Evolutionary conservation across 2,888 invertebrate species (phyloP).

Genomic region (Sesia apiformis): DNA sequence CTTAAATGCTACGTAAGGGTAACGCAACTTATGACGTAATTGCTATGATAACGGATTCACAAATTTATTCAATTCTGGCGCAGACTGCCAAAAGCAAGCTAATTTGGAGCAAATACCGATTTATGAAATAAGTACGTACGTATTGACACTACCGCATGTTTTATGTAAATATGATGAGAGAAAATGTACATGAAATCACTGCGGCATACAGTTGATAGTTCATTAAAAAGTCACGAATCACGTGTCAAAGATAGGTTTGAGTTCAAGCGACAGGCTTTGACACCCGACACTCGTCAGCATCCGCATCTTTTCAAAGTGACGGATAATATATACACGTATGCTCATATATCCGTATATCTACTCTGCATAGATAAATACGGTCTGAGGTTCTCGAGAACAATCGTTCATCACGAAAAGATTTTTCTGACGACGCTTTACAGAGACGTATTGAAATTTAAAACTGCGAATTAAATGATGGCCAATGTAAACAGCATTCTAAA

Average conservation of each 20-base stretch:
- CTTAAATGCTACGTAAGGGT: not conserved
- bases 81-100: too few species aligned
- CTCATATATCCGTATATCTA: not conserved
- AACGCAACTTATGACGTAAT: too few species aligned
- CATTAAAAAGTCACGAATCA: not conserved
- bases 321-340: not conserved
- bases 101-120: too few species aligned
- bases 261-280: conserved; percentile 46
- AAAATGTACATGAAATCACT: not conserved
- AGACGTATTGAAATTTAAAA: not conserved
- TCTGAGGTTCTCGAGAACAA: not conserved
- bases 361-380: not conserved
- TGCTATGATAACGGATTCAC: too few species aligned
- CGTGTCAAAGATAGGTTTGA: conserved; percentile 4
- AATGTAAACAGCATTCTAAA: too few species aligned
- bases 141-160: too few species aligned
- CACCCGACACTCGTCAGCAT: conserved; percentile 43
- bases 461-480: not conserved
- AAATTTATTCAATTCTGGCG: too few species aligned
- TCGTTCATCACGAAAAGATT: not conserved
- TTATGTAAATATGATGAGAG: not conserved
- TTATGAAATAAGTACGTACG: too few species aligned
- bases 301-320: conserved; percentile 27
- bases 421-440: not conserved
- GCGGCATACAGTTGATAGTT: not conserved